Evolutionary conservation across 2,797 vertebrate genomes (phyloP), one percentile per base, ranked within the genome.

Genomic region (Mareca strepera): DNA sequence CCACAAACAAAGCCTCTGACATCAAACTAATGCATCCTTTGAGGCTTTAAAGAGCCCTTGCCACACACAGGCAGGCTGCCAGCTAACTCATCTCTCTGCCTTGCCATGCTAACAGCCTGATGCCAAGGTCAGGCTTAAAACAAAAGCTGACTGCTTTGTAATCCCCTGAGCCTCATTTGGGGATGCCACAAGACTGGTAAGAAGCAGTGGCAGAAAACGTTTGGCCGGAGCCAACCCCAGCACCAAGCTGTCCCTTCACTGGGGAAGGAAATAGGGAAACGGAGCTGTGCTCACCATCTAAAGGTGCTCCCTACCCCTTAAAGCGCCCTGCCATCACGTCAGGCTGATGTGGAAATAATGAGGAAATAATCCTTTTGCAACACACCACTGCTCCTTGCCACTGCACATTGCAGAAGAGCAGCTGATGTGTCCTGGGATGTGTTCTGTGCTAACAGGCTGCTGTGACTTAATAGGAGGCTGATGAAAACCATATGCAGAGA

Each of bases 71-170:
- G 93, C 92, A 94, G 46, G 63, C 92, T 93, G 94, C 94, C 95
- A 96, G 82, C 92, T 82, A 90, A 80, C 89, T 92, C 95, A 87
- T 91, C 84, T 52, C 86, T 89, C 79, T n/a, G 76, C 70, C 74
- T 67, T 88, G 95, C 93, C 92, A 90, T 52, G 88, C 59, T 73
- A 67, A 59, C 85, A 91, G 95, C 77, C 83, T 29, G 66, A 67
- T 94, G 94, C 92, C 96, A 95, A 95, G 92, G 95, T 92, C 90
- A 94, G 92, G 90, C 74, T 94, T 88, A 76, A 94, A 90, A 92
- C 0, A 25, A 79, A 82, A 91, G 88, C 86, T 86, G 94, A 85
- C 86, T 93, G 92, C 78, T 86, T 84, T 86, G 67, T 33, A 92
- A 70, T 90, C 83, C 88, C 95, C 69, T 25, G 87, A 48, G 92